Evolutionary conservation across 2,113 vertebrate species (phyloP), one percentile per base, ranked within the genome.

Genomic region (Uropsilus gracilis): DNA sequence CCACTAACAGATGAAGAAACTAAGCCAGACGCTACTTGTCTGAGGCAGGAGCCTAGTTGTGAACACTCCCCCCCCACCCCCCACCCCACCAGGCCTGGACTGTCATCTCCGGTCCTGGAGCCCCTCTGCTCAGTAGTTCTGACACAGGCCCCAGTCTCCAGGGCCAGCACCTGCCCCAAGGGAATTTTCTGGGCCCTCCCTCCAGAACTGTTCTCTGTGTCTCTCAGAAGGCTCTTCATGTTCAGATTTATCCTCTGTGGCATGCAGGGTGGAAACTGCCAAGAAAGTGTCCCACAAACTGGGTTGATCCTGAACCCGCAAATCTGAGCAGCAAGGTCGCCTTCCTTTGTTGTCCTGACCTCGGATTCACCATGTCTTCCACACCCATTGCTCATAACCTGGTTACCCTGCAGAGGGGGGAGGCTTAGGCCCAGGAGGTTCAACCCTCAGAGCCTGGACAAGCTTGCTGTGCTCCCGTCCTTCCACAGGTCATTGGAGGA

Each of bases 401-500:
- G 16, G 26, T 39, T 10, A 0, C n/a, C 57, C n/a, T 44, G 55
- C 82, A 61, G 75, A n/a, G 20, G 5, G 2, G 26, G 22, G 17
- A 12, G 57, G 42, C n/a, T 17, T 39, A 34, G 13, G 24, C 34
- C 61, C 37, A 7, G 8, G 10, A 59, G 57, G n/a, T 1, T 8
- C 48, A 42, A n/a, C 18, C 57, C 44, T 48, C 0, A 14, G 63
- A 71, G 26, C 50, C 42, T 10, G 6, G 44, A 18, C 46, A 34
- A 77, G 93, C 39, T 32, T 8, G 37, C 39, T 59, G 17, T 96
- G 88, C 85, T 86, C 93, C 90, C 61, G 2, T 34, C 37, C 61
- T 2, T 94, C 81, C 53, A 10, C 89, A 98, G 98, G 95, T 95
- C 97, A 86, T 91, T 98, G 72, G 96, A 98, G 91, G 98, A 98